Evolutionary conservation across 2,113 vertebrate genomes (phyloP).

Genomic region (Tretioscincus oriximinensis): DNA sequence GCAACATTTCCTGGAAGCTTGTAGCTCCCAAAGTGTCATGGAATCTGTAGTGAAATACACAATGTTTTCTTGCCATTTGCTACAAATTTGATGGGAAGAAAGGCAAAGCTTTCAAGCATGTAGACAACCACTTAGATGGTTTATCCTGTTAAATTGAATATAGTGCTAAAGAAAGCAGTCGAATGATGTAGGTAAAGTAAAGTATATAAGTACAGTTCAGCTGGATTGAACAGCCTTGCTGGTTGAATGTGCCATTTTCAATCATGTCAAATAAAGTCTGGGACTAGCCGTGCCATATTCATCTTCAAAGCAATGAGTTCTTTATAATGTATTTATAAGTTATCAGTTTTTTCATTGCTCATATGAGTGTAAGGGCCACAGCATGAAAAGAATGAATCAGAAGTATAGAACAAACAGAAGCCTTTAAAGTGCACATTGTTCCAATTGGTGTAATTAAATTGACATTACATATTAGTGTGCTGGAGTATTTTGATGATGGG

Average conservation of each 20-base stretch:
- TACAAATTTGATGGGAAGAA: no score
- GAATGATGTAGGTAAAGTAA: no score
- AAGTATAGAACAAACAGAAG: conserved; percentile 1
- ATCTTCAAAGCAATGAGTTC: neutral
- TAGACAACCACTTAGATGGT: no score
- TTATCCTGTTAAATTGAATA: no score
- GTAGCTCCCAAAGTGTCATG: no score
- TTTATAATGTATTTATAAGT: neutral
- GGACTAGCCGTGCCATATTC: neutral
- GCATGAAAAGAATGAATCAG: conserved; percentile 24
- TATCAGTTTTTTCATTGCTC: conserved; percentile 8
- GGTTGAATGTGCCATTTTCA: neutral
- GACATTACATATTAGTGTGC: neutral
- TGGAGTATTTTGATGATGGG: neutral
- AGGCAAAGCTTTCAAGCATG: no score
- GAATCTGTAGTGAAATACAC: no score
- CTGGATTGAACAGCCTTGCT: neutral
- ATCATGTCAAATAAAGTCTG: no score
- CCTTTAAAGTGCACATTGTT: conserved; percentile 6
- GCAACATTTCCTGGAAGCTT: no score
- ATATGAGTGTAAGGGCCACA: neutral
- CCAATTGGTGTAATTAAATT: conserved; percentile 43
- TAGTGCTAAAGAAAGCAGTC: no score
- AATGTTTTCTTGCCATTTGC: no score
- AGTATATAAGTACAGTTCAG: no score